Conservation (phyloP, 2,888 invertebrate species). For the Acronicta psi region DNA sequence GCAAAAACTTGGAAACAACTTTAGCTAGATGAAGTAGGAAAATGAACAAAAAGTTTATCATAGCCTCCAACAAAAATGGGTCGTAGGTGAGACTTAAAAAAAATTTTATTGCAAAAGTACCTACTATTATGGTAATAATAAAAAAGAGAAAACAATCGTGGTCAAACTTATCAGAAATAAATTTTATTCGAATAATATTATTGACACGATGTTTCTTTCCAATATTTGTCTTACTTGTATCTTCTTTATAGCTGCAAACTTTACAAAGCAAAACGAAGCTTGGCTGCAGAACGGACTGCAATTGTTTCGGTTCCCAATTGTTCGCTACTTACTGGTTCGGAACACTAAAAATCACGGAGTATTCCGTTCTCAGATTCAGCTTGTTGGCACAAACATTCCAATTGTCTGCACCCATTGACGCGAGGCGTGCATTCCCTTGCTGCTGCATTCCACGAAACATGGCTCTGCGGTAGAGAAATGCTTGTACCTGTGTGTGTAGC, state of each 20-base stretch:
- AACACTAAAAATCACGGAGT: slow-evolving; percentile 39
- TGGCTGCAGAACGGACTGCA: slow-evolving; percentile 8
- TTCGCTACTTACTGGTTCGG: slow-evolving; percentile 39
- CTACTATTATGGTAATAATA: no score
- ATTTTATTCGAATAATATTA: no score
- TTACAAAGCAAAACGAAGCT: background rate
- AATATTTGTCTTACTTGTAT: no score
- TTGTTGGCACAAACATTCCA: slow-evolving; percentile 61
- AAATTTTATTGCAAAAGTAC: background rate
- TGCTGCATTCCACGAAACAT: slow-evolving; percentile 53
- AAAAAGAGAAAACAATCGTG: no score
- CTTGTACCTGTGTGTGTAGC: slow-evolving; percentile 19
- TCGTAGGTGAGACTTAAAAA: background rate
- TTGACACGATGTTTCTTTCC: no score
- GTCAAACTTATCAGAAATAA: no score
- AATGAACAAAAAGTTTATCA: background rate
- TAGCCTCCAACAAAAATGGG: background rate
- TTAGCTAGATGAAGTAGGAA: background rate
- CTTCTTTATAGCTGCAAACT: background rate
- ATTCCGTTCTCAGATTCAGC: slow-evolving; percentile 44
- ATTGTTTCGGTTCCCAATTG: slow-evolving; percentile 35
- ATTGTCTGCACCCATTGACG: slow-evolving; percentile 64
- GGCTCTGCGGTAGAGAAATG: slow-evolving; percentile 26
- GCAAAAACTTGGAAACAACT: slow-evolving; percentile 6
- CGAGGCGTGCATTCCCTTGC: slow-evolving; percentile 56